Evolutionary conservation across 2,113 vertebrate genomes (phyloP).

Genomic region (Aldabrachelys gigantea): DNA sequence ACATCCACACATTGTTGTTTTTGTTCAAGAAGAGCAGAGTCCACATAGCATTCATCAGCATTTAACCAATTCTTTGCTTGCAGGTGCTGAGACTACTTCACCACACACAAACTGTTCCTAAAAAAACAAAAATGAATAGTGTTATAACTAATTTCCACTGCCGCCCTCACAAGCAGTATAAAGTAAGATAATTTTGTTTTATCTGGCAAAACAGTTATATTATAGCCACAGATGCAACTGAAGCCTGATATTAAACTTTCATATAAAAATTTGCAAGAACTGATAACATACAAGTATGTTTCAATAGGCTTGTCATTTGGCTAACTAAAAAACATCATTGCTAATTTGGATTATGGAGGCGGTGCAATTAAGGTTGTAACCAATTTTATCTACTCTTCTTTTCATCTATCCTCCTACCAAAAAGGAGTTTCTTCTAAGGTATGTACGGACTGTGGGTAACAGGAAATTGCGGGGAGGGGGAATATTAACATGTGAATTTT

Average conservation of each 20-base stretch:
- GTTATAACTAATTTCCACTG: not conserved
- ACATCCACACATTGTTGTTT: not conserved
- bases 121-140: conserved; percentile 18
- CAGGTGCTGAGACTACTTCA: conserved; percentile 85
- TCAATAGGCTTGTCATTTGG: not conserved
- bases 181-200: not conserved
- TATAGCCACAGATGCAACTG: not conserved
- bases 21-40: conserved; percentile 3
- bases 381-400: not conserved
- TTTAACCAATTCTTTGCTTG: conserved; percentile 85
- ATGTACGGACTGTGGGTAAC: not conserved
- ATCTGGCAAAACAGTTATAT: not conserved
- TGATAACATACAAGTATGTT: not conserved
- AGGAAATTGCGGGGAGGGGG: not conserved
- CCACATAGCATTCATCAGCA: conserved; percentile 77
- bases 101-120: conserved; percentile 93
- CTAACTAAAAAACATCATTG: not conserved
- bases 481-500: not conserved
- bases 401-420: not conserved
- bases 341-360: not conserved
- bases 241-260: not conserved
- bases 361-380: not conserved
- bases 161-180: not conserved
- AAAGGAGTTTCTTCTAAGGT: not conserved
- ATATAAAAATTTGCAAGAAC: not conserved